phyloP scores from a whole-genome alignment of 2,797 vertebrate species.

The Halcyon badia region DNA sequence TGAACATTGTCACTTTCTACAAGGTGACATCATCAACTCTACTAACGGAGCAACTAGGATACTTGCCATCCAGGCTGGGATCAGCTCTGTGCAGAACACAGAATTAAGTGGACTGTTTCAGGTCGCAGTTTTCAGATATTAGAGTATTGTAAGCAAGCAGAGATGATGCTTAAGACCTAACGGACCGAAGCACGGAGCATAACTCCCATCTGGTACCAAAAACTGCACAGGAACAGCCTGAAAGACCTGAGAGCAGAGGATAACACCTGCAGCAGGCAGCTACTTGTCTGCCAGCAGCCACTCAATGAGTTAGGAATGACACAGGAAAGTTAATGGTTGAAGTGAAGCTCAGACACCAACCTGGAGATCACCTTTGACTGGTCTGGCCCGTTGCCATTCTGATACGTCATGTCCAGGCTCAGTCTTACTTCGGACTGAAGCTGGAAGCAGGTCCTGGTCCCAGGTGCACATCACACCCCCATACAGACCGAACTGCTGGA shows the following conservation, averaged over 20 bases:
- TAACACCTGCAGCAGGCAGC: not conserved
- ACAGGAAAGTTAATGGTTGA: not conserved
- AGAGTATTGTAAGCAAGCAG: not conserved
- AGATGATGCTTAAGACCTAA: not conserved
- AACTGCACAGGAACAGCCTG: not conserved
- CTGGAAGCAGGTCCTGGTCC: not conserved
- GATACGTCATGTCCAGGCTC: not conserved
- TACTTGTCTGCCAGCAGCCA: not conserved
- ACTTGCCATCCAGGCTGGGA: not conserved
- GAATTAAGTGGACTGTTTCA: not conserved
- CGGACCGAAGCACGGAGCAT: rapidly evolving
- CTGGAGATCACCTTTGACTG: not conserved
- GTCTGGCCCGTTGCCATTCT: not conserved
- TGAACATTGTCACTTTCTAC: not conserved
- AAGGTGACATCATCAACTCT: not conserved
- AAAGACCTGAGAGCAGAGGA: not conserved
- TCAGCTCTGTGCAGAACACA: not conserved
- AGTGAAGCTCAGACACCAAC: not conserved
- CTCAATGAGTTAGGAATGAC: not conserved
- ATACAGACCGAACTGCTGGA: not conserved
- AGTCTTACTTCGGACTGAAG: not conserved
- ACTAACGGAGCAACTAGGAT: not conserved
- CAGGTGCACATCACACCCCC: not conserved
- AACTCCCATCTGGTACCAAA: not conserved
- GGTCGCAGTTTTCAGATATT: not conserved